Evolutionary conservation across 2,888 invertebrate species (phyloP).

Genomic region (Trachelus stipa): DNA sequence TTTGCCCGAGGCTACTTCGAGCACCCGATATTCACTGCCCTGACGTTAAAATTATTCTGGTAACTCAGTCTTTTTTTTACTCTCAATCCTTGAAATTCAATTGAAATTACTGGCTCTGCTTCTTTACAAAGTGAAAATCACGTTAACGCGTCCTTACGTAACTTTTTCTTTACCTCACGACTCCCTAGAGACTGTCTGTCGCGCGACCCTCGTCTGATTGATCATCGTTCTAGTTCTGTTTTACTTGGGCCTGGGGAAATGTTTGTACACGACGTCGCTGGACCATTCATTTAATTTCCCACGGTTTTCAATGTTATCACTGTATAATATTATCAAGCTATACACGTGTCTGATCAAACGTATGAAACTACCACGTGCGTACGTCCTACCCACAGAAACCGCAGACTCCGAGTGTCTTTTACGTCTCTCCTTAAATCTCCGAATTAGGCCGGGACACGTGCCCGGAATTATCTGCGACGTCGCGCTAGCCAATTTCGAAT

Average conservation of each 20-base stretch:
- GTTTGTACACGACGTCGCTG: background rate
- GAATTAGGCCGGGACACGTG: background rate
- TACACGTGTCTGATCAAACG: too few relatives aligned
- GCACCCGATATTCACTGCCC: too few relatives aligned
- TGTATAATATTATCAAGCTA: too few relatives aligned
- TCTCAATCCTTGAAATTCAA: background rate
- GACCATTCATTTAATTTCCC: background rate
- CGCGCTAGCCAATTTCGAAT: background rate
- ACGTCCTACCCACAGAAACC: background rate
- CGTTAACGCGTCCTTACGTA: background rate
- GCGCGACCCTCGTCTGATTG: background rate
- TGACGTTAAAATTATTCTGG: too few relatives aligned
- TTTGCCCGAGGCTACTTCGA: too few relatives aligned
- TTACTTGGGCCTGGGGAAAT: background rate
- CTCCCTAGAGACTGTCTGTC: background rate
- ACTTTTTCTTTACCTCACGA: background rate
- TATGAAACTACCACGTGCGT: background rate
- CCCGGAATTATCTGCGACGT: background rate
- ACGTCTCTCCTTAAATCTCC: background rate
- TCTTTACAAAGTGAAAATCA: background rate
- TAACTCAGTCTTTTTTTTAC: too few relatives aligned
- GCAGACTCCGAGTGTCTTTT: background rate
- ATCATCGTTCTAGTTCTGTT: background rate
- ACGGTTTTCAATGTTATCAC: background rate
- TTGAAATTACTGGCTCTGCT: background rate